These are phyloP conservation scores for Ecliptopera silaceata DNA, from an alignment of 2,888 invertebrate species.

Conservation along the genomic window DNA sequence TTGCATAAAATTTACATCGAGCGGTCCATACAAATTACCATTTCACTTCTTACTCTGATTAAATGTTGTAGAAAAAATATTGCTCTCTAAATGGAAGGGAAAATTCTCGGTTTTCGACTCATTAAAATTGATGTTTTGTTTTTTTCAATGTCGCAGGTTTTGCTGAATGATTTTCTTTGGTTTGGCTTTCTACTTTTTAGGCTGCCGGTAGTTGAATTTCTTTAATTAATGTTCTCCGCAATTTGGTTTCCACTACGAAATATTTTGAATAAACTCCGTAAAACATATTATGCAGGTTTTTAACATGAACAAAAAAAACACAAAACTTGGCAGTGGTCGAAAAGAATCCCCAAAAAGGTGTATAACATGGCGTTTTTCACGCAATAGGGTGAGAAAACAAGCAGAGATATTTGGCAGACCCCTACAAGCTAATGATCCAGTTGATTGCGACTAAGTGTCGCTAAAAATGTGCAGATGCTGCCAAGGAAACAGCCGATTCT, in stretches of 20 bases:
- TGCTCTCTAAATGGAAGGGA: constrained; percentile 79
- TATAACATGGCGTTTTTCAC: constrained; percentile 67
- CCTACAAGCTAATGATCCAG: constrained; percentile 80
- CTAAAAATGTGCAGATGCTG: constrained; percentile 78
- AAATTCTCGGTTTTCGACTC: constrained; percentile 80
- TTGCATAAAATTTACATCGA: constrained; percentile 83
- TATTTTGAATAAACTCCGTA: background rate
- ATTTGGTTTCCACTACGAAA: constrained; percentile 7
- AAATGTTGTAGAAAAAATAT: constrained; percentile 83
- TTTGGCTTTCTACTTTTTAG: constrained; percentile 17
- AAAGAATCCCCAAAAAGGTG: constrained; percentile 66
- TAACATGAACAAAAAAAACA: constrained; percentile 42
- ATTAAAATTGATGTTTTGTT: constrained; percentile 79
- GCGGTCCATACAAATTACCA: constrained; percentile 83
- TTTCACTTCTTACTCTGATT: constrained; percentile 82
- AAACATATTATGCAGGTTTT: background rate
- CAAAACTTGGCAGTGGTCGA: constrained; percentile 64
- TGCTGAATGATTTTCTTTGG: constrained; percentile 20
- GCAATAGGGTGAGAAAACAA: constrained; percentile 75
- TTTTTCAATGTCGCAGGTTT: constrained; percentile 44
- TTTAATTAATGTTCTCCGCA: constrained; percentile 30
- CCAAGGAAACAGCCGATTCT: constrained; percentile 78
- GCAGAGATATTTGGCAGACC: constrained; percentile 80
- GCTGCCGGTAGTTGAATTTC: constrained; percentile 19
- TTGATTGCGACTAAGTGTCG: constrained; percentile 81